Conservation (phyloP, 2,888 invertebrate species). For the Octodonta nipae region DNA sequence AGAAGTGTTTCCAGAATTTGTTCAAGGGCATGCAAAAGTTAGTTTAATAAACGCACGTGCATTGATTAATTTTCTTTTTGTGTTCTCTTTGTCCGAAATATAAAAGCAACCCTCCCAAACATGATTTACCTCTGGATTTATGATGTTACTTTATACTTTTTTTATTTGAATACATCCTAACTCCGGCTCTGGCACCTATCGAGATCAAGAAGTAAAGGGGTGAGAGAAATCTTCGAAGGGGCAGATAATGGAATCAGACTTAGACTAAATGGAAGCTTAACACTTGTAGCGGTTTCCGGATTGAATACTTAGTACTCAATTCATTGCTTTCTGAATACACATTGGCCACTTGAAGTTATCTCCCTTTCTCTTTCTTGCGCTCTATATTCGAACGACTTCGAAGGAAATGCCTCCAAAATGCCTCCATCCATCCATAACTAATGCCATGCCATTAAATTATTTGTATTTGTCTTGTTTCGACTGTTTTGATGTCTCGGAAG, state of each 20-base stretch:
- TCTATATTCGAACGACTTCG: slow-evolving; percentile 9
- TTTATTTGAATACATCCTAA: too few relatives aligned
- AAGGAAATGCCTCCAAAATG: neutral
- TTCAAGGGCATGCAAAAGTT: too few relatives aligned
- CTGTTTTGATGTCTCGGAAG: neutral
- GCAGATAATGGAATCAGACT: slow-evolving; percentile 38
- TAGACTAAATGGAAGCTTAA: slow-evolving; percentile 38
- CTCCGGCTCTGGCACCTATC: slow-evolving; percentile 9
- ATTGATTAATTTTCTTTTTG: too few relatives aligned
- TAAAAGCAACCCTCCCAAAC: too few relatives aligned
- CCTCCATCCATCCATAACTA: slow-evolving; percentile 22
- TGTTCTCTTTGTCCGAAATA: too few relatives aligned
- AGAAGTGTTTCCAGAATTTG: too few relatives aligned
- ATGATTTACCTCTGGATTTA: too few relatives aligned
- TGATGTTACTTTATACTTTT: too few relatives aligned
- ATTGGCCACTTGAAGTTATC: slow-evolving; percentile 26
- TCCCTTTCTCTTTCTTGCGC: too few relatives aligned
- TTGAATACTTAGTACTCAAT: slow-evolving; percentile 34
- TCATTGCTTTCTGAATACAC: slow-evolving; percentile 33
- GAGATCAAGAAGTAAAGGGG: slow-evolving; percentile 23
- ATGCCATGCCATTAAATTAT: slow-evolving; percentile 33
- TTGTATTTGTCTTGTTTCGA: slow-evolving; percentile 27
- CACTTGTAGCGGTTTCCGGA: slow-evolving; percentile 37
- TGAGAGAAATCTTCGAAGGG: slow-evolving; percentile 33
- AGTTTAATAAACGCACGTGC: too few relatives aligned